Evolutionary conservation across 2,113 vertebrate genomes (phyloP).

Genomic region (Salminus brasiliensis): DNA sequence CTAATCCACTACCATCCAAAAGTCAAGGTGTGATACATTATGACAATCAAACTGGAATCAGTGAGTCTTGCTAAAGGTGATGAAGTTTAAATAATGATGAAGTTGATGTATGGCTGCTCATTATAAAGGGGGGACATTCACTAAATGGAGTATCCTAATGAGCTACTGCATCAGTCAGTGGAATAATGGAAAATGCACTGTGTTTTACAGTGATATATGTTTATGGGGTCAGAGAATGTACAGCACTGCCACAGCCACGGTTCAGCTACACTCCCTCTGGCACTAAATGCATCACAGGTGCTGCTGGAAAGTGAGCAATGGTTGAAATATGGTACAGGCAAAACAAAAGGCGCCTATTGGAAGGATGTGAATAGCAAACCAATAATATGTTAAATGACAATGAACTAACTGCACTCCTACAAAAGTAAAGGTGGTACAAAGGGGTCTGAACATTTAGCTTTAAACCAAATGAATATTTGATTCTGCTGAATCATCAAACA

Average conservation of each 20-base stretch:
- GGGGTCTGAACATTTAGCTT: too few species aligned
- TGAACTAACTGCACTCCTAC: too few species aligned
- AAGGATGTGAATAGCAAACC: too few species aligned
- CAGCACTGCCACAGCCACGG: not conserved
- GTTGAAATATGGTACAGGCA: too few species aligned
- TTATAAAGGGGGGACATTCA: not conserved
- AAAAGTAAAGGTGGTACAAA: too few species aligned
- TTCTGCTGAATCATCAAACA: too few species aligned
- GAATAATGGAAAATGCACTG: not conserved
- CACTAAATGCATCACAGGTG: not conserved
- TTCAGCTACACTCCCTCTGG: not conserved
- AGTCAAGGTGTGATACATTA: not conserved
- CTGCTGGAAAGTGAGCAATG: not conserved
- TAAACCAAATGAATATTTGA: too few species aligned
- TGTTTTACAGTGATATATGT: not conserved
- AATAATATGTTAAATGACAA: too few species aligned
- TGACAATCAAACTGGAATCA: not conserved
- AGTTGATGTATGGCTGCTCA: constrained; percentile 1
- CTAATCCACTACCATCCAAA: not conserved
- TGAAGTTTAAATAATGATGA: constrained; percentile 22
- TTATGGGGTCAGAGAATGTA: not conserved
- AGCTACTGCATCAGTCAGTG: not conserved
- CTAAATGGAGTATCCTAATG: not conserved
- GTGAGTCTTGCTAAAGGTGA: constrained; percentile 5
- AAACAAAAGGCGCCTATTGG: too few species aligned